Conservation (phyloP, 2,113 vertebrate species). For the Hippocampus barbouri region DNA sequence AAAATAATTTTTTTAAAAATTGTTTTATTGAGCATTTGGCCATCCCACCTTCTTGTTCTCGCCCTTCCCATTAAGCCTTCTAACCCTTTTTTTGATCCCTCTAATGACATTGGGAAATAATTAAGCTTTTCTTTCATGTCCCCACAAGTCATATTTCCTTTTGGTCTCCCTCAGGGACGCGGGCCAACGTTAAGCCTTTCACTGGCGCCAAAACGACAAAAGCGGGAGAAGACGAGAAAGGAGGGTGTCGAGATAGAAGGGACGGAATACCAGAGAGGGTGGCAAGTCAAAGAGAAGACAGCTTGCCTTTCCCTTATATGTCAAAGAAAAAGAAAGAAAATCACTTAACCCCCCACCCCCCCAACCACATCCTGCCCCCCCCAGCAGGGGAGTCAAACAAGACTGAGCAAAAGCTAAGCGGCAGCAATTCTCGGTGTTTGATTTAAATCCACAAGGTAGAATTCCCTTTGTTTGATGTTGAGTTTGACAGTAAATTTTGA, state of each 20-base stretch:
- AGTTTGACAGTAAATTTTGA: too few species aligned
- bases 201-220: constrained; percentile 61
- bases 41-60: constrained; percentile 24
- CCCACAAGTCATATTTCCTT: constrained; percentile 55
- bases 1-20: constrained; percentile 28
- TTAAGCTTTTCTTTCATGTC: constrained; percentile 61
- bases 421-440: too few species aligned
- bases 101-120: constrained; percentile 70
- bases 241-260: constrained; percentile 37
- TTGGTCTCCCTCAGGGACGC: constrained; percentile 56
- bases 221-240: constrained; percentile 41
- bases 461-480: too few species aligned
- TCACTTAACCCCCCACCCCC: constrained; percentile 1
- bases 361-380: not conserved
- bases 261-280: constrained; percentile 26
- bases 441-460: too few species aligned
- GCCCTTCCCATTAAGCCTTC: constrained; percentile 49
- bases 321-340: constrained; percentile 8
- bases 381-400: constrained; percentile 24
- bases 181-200: constrained; percentile 62
- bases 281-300: constrained; percentile 17
- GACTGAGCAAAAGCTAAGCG: not conserved
- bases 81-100: constrained; percentile 59
- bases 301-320: constrained; percentile 8
- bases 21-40: constrained; percentile 31